Base-by-base conservation (phyloP, 2,888 invertebrate genomes). In the Nomada goodeniana region DNA sequence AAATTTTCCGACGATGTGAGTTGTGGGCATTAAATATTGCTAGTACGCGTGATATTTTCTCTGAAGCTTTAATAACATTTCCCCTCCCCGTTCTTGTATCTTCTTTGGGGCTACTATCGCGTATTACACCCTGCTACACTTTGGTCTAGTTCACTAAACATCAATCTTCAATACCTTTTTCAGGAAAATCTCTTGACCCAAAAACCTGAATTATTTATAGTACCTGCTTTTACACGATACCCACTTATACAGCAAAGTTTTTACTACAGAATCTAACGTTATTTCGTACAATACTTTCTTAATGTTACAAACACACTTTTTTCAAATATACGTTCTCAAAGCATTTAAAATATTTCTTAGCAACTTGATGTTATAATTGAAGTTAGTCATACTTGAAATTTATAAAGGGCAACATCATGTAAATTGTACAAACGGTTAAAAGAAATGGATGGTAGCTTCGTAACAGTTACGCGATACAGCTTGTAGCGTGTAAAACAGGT, bases 401-500 rank as follows among this genome's bases (percentile, higher is more conserved):
- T n/a, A 7, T 53, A n/a, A 53, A 47, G 47, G 47, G 2, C 15
- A 18, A 50, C 18, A 5, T 53, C 18, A 2, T 20, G 26, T 26
- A 15, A 36, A 20, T 47, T 47, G 13, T 13, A 11, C 47, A 47
- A 47, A 47, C 15, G 15, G 13, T 47, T 60, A 60, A 60, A n/a
- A 47, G 26, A 44, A 47, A 26, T 2, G 15, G 26, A 7, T 20
- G 5, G 15, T 23, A 36, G 44, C 63, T 44, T 50, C 9, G 23
- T 9, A 70, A 64, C 20, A 47, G 18, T 20, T 69, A 61, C 44
- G 18, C 20, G 57, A 59, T 50, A 57, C 23, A 63, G 15, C 53
- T 69, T 57, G 26, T 29, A 63, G 20, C 50, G 15, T 63, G 64
- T 13, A 29, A 73, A 60, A 61, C 29, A 79, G 68, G 68, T 68